These are phyloP conservation scores for Pangasius djambal DNA, from an alignment of 2,797 vertebrate genomes.

Conservation along the genomic window DNA sequence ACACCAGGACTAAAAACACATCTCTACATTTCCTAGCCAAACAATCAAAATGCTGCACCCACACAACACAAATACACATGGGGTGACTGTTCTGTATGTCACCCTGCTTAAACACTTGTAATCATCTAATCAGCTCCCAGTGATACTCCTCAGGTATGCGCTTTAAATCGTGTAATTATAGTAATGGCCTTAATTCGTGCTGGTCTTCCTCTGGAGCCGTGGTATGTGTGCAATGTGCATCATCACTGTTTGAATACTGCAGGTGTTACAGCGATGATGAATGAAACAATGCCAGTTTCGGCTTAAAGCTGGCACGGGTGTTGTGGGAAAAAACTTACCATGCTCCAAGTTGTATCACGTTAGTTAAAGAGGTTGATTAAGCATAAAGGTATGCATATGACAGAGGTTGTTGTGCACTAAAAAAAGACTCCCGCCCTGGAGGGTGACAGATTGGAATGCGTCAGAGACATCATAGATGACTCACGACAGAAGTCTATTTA, in stretches of 20 bases:
- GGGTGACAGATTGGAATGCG: conserved; percentile 3
- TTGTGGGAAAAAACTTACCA: conserved; percentile 1
- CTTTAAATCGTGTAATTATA: conserved; percentile 37
- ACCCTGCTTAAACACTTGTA: not conserved
- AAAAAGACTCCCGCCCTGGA: not conserved
- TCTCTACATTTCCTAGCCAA: not conserved
- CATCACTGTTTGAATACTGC: conserved; percentile 9
- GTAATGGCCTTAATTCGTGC: conserved; percentile 8
- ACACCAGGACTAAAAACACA: not conserved
- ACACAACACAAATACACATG: not conserved
- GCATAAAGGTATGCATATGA: not conserved
- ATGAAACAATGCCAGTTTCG: not conserved
- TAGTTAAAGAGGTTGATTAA: conserved; percentile 9
- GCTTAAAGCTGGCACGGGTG: not conserved
- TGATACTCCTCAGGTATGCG: conserved; percentile 30
- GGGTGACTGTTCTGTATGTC: not conserved
- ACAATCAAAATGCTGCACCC: not conserved
- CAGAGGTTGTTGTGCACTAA: not conserved
- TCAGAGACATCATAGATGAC: not conserved
- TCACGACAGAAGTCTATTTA: not conserved
- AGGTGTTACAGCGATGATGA: not conserved
- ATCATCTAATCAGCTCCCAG: not conserved
- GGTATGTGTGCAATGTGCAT: conserved; percentile 26
- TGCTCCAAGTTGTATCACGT: not conserved
- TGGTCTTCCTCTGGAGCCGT: not conserved